These are phyloP conservation scores for Anolis apletophallus DNA, from an alignment of 2,797 vertebrate genomes.

Conservation along the genomic window DNA sequence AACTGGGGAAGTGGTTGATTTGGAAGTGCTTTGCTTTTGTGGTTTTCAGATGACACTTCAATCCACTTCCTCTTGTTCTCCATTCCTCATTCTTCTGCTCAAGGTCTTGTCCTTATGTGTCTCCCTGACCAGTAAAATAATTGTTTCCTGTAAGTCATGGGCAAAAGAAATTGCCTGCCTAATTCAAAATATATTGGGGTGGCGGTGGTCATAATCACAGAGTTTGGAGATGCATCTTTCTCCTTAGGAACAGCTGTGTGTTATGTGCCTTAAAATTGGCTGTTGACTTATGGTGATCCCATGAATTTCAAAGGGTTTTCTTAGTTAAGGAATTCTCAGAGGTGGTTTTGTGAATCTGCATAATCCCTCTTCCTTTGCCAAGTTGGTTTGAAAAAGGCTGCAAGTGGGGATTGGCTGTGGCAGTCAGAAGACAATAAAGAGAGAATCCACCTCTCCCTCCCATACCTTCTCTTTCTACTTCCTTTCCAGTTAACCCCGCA, in stretches of 20 bases:
- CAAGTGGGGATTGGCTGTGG: not conserved
- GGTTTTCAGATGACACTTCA: not conserved
- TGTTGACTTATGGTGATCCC: no score
- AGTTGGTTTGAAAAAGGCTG: not conserved
- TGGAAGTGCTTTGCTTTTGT: not conserved
- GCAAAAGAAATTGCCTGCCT: no score
- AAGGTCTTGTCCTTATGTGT: not conserved
- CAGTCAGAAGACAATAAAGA: constrained; percentile 5
- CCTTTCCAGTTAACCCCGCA: constrained; percentile 6
- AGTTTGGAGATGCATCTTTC: no score
- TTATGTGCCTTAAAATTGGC: not conserved
- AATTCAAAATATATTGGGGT: no score
- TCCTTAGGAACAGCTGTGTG: not conserved
- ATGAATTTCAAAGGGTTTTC: no score
- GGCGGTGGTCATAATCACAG: no score
- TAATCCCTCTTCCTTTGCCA: not conserved
- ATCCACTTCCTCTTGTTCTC: not conserved
- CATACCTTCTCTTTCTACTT: constrained; percentile 9
- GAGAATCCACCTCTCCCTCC: not conserved
- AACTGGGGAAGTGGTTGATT: not conserved
- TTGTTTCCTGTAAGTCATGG: not conserved
- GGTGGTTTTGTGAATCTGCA: not conserved
- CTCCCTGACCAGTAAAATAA: not conserved
- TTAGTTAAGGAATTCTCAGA: no score
- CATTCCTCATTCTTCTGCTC: not conserved